Base-by-base conservation (phyloP, 2,113 vertebrate genomes). In the Trogon melanurus region DNA sequence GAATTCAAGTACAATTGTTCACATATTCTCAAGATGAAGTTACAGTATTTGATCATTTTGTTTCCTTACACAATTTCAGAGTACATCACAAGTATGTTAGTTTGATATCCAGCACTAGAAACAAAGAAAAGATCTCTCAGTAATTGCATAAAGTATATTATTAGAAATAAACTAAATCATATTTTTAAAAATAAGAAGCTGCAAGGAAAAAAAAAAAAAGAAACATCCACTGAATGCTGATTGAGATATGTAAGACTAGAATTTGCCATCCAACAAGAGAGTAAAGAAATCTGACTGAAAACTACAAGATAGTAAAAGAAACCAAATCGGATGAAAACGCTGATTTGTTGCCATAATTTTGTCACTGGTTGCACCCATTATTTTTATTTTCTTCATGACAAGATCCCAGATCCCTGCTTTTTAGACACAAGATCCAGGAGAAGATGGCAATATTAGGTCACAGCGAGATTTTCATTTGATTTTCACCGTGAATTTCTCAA, bases 81-180 rank as follows among this genome's bases (percentile, higher is more conserved):
- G 65, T 82, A 93, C 27, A 79, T 80, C 30, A n/a, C 16, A 16
- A 85, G 53, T 48, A 78, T 36, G 32, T 67, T 86, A 93, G 84
- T 65, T 95, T 93, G 74, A 96, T 93, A 91, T 74, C 61, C 4
- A 44, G 71, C 56, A 92, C 50, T 80, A 95, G 82, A 97, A 97
- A 96, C 71, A 97, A 96, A 78, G 38, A 95, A 96, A 97, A 82
- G 47, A 70, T 18, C 5, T 56, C 20, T 27, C 34, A 6, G 32
- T 30, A 92, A 78, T 12, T 64, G 10, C 32, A 81, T 8, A 6
- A 73, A 18, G 14, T 84, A 30, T 54, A 61, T 26, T 64, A 91
- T 57, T 58, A 74, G 38, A 88, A 92, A 80, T 58, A 78, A 79
- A 79, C n/a, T 50, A 65, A 79, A 87, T 2, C 7, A 20, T 6